Percentiles rank a stretch among this genome's conserved stretches.
Evolutionary conservation across 2,888 invertebrate species (phyloP).

Genomic region (Oscheius sp.): DNA sequence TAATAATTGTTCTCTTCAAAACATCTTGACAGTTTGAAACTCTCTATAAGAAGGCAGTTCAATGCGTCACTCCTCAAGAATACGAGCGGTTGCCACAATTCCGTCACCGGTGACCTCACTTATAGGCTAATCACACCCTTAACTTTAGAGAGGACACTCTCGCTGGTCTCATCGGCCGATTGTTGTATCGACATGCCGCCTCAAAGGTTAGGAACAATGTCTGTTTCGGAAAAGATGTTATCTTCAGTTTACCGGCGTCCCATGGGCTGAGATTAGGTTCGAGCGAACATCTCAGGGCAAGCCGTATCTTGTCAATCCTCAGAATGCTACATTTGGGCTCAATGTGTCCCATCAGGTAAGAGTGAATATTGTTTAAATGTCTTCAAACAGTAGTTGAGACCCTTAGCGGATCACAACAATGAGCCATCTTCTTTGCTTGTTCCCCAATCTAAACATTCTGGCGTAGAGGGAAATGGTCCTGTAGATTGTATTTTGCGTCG

Average conservation of each 20-base stretch:
- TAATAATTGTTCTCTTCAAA: not conserved
- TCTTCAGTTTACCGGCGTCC: slow-evolving; percentile 62
- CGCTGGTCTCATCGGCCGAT: slow-evolving; percentile 67
- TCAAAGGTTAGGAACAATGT: slow-evolving; percentile 47
- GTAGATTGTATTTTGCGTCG: no score
- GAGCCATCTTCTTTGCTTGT: no score
- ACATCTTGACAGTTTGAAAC: slow-evolving; percentile 53
- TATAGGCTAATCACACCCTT: not conserved
- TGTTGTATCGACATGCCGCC: slow-evolving; percentile 67
- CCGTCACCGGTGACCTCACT: slow-evolving; percentile 53
- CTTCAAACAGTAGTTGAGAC: not conserved
- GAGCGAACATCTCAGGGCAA: slow-evolving; percentile 72
- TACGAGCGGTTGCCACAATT: slow-evolving; percentile 63
- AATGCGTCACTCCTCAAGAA: slow-evolving; percentile 70
- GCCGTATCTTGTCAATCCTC: slow-evolving; percentile 67
- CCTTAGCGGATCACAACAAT: no score
- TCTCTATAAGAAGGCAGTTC: slow-evolving; percentile 68
- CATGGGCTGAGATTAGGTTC: slow-evolving; percentile 68
- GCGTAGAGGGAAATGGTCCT: no score
- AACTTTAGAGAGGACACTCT: slow-evolving; percentile 65
- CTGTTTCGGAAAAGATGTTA: not conserved
- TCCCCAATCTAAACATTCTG: no score
- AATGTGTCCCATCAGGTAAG: slow-evolving; percentile 72
- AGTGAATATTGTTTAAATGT: not conserved
- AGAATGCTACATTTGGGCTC: slow-evolving; percentile 62